These are phyloP conservation scores for Eulemur rufifrons DNA, from an alignment of 2,113 vertebrate genomes.

Conservation along the genomic window DNA sequence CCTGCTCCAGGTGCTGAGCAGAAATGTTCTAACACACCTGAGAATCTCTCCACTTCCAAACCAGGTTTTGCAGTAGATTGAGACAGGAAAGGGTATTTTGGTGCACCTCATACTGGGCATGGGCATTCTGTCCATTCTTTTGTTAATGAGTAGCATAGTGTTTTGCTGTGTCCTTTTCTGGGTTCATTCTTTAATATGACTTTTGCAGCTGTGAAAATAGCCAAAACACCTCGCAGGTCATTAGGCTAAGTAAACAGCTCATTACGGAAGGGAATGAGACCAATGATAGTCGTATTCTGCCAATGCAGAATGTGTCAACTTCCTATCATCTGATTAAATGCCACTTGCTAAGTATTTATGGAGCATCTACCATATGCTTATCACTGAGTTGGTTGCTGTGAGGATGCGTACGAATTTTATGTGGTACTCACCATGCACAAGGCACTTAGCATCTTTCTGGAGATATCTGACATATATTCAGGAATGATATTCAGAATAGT, in stretches of 20 bases:
- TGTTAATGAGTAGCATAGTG: background rate
- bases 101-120: background rate
- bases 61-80: background rate
- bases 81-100: background rate
- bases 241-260: constrained; percentile 26
- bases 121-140: background rate
- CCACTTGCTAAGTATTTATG: background rate
- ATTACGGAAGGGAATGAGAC: background rate
- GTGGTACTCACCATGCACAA: background rate
- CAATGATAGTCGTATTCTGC: background rate
- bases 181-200: background rate
- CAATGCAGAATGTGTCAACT: background rate
- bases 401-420: background rate
- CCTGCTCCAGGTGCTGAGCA: background rate
- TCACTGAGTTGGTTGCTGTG: background rate
- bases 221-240: background rate
- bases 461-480: background rate
- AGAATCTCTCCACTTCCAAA: background rate
- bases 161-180: background rate
- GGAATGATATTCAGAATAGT: background rate
- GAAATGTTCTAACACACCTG: fast-evolving
- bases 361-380: background rate
- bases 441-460: background rate
- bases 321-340: constrained; percentile 3
- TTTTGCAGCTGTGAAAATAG: constrained; percentile 24